Base-by-base conservation (phyloP, 2,797 vertebrate species). In the Eulemur rubriventer region DNA sequence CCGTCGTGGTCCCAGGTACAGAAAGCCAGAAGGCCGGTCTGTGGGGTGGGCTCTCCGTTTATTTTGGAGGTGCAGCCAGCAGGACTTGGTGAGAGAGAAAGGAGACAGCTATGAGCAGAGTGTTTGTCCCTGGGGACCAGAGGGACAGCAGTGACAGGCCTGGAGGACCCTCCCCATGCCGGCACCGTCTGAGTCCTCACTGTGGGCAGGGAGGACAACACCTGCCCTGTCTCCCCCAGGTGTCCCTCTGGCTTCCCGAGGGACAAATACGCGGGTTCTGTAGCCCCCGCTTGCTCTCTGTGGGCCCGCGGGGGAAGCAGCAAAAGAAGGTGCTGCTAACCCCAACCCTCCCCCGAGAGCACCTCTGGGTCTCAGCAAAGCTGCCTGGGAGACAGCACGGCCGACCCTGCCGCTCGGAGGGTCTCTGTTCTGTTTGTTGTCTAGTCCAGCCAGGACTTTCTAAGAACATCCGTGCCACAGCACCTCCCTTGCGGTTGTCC, bases 401-500 rank as follows among this genome's bases (percentile, higher is more conserved):
- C 28, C 0, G 0, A 28, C n/a, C 26, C 1, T 13, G 33, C 35
- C 7, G 18, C 0, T 18, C 55, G 18, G 55, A 46, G 1, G 6
- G 14, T 26, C 41, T 43, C 46, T 18, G 30, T 87, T 59, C 70
- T 75, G 28, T 50, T 41, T 43, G 43, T 61, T 73, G 17, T 48
- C 78, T 43, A 18, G 79, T 73, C 57, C 28, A 17, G 43, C n/a
- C 76, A n/a, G 46, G 69, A n/a, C 48, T 65, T 63, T n/a, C 57
- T 43, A 16, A 20, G 33, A 35, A 22, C 2, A 2, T 14, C 33
- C 7, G 22, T 33, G 35, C 24, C 0, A 11, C 28, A 33, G 13
- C 38, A 22, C 22, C 12, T 43, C 18, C 6, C 46, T 26, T 38
- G 28, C 26, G 9, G 16, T 28, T 41, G 41, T 28, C 43, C 41